Conservation (phyloP, 1,140 invertebrate species). For the Muscidifurax raptorellus region DNA sequence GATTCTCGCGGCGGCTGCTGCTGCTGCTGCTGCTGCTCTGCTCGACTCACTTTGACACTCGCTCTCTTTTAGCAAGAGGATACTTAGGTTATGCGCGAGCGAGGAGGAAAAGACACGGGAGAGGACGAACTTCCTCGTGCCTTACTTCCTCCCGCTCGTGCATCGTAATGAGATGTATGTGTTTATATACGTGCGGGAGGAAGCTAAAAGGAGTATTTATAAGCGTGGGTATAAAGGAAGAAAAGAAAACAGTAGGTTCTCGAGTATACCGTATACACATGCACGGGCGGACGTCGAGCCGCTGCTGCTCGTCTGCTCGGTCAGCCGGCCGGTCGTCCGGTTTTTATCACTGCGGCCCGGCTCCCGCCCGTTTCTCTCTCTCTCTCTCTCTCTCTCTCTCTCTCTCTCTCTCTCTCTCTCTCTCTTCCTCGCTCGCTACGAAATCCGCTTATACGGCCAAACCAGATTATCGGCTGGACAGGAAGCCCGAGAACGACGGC, state of each 20-base stretch:
- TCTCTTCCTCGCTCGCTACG: not conserved
- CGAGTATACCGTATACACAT: not conserved
- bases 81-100: not conserved
- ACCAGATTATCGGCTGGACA: conserved; percentile 38
- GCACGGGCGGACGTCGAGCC: not conserved
- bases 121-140: too few species aligned
- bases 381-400: conserved; percentile 44
- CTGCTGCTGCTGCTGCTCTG: not conserved
- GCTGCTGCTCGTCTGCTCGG: conserved; percentile 31
- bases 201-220: not conserved
- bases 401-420: not conserved
- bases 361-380: conserved; percentile 1
- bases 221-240: not conserved
- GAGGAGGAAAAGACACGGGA: not conserved
- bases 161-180: not conserved
- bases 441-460: conserved; percentile 43
- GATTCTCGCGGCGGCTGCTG: conserved; percentile 1
- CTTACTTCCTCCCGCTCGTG: too few species aligned
- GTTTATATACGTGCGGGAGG: not conserved
- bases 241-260: not conserved
- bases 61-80: not conserved
- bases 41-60: not conserved
- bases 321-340: conserved; percentile 44
- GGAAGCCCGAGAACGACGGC: conserved; percentile 44
- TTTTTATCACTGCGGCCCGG: conserved; percentile 38